phyloP scores from a whole-genome alignment of 2,888 invertebrate species.

The Lasioglossum zephyrum region DNA sequence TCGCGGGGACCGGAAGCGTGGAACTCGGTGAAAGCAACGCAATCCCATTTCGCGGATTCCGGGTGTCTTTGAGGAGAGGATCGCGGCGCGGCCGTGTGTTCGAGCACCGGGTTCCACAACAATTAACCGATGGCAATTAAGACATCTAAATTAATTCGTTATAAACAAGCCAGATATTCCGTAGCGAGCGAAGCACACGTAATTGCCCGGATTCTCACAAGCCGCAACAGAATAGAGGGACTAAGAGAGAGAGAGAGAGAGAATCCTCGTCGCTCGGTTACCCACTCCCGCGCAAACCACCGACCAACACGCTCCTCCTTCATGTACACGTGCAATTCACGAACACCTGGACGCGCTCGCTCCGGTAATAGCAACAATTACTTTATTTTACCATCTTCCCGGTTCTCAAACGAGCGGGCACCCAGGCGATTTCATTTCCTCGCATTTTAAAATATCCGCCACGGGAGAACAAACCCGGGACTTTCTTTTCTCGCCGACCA shows the following conservation, averaged over 20 bases:
- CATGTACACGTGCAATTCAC: slow-evolving; percentile 37
- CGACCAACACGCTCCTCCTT: neutral
- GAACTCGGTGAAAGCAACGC: slow-evolving; percentile 68
- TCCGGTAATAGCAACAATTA: slow-evolving; percentile 81
- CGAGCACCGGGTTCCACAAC: slow-evolving; percentile 72
- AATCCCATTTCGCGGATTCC: slow-evolving; percentile 66
- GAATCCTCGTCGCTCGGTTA: slow-evolving; percentile 12
- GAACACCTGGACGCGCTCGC: slow-evolving; percentile 59
- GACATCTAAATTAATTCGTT: slow-evolving; percentile 83
- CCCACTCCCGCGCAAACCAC: slow-evolving; percentile 7
- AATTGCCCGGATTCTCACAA: slow-evolving; percentile 84
- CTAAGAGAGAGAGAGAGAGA: slow-evolving; percentile 7
- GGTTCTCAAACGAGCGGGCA: slow-evolving; percentile 74
- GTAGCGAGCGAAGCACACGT: slow-evolving; percentile 74
- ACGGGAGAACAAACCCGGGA: slow-evolving; percentile 21
- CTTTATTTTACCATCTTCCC: slow-evolving; percentile 81
- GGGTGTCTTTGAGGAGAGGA: slow-evolving; percentile 67
- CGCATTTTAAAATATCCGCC: slow-evolving; percentile 64
- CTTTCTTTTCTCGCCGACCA: slow-evolving; percentile 59
- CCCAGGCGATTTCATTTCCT: slow-evolving; percentile 73
- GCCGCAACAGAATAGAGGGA: slow-evolving; percentile 42
- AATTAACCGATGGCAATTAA: slow-evolving; percentile 84
- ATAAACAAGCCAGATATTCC: slow-evolving; percentile 73
- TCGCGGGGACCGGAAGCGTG: slow-evolving; percentile 55
- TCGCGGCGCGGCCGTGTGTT: slow-evolving; percentile 39